Base-by-base conservation (phyloP, 2,888 invertebrate genomes). In the Acanthosepion pharaonis region DNA sequence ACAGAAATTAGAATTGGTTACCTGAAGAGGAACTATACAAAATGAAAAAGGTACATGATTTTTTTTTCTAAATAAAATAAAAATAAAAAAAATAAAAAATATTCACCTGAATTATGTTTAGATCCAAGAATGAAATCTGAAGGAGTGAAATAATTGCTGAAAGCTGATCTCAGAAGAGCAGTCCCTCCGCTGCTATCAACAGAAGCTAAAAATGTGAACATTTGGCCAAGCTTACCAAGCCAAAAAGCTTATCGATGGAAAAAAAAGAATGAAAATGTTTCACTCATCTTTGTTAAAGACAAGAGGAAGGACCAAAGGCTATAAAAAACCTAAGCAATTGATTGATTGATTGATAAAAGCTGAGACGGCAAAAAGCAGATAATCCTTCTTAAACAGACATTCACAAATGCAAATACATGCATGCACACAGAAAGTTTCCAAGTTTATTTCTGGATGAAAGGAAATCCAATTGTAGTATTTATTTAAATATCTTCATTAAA, bases 131-230 rank as follows among this genome's bases (percentile, higher is more conserved):
- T 23, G 59, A 59, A 55, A 55, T 55, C 55, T 55, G 55, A 55
- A 5, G 42, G 42, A 42, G 20, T 55, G 55, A 55, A 59, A 59
- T 59, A 59, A 59, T 33, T 78, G 78, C 78, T 78, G 78, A 78
- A 78, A 78, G 78, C 78, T 78, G 78, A 78, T 78, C n/a, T n/a
- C 59, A n/a, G 42, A 42, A 64, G 78, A 78, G n/a, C 78, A 78
- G n/a, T 78, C 78, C 78, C n/a, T 78, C 42, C 15, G 78, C 78
- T 78, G 78, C 78, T n/a, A n/a, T n/a, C 33, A 78, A 78, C 11
- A 33, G n/a, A 78, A 78, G 78, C 78, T 78, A n/a, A 78, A 78
- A 78, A 78, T 78, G n/a, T 78, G 15, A 78, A 78, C 18, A 78
- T 15, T 78, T 78, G n/a, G n/a, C n/a, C 78, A 78, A 78, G 78